Percentiles rank a stretch among this genome's conserved stretches.
Conservation (phyloP, 1,140 invertebrate species). For the Semibalanus balanoides region DNA sequence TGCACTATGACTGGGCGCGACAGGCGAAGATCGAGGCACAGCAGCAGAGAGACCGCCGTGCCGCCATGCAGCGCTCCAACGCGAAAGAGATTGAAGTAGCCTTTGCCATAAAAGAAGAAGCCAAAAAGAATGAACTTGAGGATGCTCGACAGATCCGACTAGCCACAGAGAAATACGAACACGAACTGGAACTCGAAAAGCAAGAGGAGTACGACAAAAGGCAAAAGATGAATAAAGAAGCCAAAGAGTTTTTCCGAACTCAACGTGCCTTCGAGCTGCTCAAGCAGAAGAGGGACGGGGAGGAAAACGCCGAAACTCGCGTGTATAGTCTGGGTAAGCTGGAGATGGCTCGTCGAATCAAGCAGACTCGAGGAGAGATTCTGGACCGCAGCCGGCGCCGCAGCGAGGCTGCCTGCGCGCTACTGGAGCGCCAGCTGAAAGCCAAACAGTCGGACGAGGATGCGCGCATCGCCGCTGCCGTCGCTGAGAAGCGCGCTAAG, state of each 20-base stretch:
- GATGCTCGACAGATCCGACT: not conserved
- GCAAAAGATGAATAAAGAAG: not conserved
- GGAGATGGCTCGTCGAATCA: not conserved
- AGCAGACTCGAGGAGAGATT: not conserved
- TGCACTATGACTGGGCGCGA: no score
- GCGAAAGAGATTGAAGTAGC: no score
- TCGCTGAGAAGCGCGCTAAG: not conserved
- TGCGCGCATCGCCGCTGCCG: not conserved
- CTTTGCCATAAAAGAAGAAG: not conserved
- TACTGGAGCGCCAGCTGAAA: not conserved
- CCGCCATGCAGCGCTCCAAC: no score
- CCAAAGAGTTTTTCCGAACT: not conserved
- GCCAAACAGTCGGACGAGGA: not conserved
- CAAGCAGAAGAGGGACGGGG: not conserved
- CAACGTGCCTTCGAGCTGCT: not conserved
- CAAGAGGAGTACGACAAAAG: not conserved
- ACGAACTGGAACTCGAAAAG: not conserved
- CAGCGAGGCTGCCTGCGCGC: not conserved
- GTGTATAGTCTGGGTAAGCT: not conserved
- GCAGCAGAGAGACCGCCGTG: no score
- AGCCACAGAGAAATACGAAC: not conserved
- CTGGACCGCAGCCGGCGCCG: not conserved
- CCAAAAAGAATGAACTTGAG: not conserved
- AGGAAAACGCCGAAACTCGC: not conserved
- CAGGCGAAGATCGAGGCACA: no score